A percentile compares a stretch with the other conserved stretches of the same genome.
These are phyloP conservation scores for Drosophila mercatorum DNA, from an alignment of 2,888 invertebrate genomes.

Conservation along the genomic window DNA sequence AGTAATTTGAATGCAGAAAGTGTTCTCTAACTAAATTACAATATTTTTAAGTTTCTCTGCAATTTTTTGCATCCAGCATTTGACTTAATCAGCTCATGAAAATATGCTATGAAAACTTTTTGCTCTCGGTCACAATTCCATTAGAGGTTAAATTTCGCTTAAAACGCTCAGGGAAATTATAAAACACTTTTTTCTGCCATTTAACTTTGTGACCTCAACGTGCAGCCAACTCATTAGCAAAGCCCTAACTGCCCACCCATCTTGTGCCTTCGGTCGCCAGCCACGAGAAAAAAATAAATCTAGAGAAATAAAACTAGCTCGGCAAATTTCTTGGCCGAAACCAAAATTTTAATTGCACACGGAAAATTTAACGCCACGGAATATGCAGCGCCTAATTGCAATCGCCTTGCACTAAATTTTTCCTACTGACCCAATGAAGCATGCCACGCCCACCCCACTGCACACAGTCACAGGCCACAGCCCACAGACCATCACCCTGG, in stretches of 20 bases:
- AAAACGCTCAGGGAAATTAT: conserved; percentile 3
- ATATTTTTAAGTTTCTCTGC: not conserved
- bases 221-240: conserved; percentile 33
- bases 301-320: conserved; percentile 5
- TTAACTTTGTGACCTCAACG: conserved; percentile 19
- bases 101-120: not conserved
- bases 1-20: not conserved
- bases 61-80: not conserved
- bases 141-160: not conserved
- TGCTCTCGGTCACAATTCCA: not conserved
- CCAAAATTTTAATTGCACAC: conserved; percentile 67
- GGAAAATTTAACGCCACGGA: conserved; percentile 48
- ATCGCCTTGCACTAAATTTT: conserved; percentile 51
- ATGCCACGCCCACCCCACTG: conserved; percentile 22
- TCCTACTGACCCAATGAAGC: conserved; percentile 59
- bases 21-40: not conserved
- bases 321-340: conserved; percentile 33
- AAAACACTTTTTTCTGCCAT: conserved; percentile 22
- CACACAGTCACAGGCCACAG: not conserved
- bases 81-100: not conserved
- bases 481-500: not conserved
- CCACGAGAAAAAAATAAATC: not conserved
- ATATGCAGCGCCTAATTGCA: conserved; percentile 74
- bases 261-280: not conserved
- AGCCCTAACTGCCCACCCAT: not conserved